phyloP scores from a whole-genome alignment of 2,113 vertebrate genomes.

The Corythornis vintsioides region DNA sequence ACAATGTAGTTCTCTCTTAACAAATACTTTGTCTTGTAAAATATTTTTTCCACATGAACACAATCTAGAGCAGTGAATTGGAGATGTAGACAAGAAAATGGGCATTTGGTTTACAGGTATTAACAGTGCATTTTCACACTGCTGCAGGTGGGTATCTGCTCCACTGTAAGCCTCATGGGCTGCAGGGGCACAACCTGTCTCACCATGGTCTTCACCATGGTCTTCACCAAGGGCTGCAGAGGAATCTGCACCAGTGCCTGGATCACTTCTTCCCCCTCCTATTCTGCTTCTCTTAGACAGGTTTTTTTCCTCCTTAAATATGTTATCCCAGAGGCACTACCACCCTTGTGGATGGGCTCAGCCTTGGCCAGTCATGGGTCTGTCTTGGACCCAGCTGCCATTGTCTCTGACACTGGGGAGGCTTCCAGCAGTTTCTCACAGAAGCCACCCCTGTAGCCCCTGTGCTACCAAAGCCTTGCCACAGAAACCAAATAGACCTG shows the following conservation, averaged over 20 bases:
- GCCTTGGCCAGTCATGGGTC: no score
- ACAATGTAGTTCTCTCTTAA: background rate
- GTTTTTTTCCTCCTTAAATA: background rate
- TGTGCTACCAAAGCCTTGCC: background rate
- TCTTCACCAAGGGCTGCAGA: no score
- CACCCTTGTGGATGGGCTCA: background rate
- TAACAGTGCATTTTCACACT: background rate
- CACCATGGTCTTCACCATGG: background rate
- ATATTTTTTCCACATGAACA: background rate
- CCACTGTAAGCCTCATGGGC: background rate
- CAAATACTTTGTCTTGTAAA: background rate
- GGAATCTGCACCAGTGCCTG: background rate
- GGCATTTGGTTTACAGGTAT: background rate
- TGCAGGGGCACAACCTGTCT: background rate
- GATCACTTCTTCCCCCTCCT: background rate
- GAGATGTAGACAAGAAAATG: background rate
- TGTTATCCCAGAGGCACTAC: background rate
- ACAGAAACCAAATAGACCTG: background rate
- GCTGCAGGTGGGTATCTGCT: background rate
- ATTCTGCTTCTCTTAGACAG: no score
- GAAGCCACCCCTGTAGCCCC: background rate
- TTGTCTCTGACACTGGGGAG: no score
- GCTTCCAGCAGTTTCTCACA: background rate
- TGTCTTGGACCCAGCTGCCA: no score
- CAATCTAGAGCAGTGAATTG: background rate